Evolutionary conservation across 2,797 vertebrate species (phyloP), one percentile per base, ranked within the genome.

Genomic region (Alfaro cultratus): DNA sequence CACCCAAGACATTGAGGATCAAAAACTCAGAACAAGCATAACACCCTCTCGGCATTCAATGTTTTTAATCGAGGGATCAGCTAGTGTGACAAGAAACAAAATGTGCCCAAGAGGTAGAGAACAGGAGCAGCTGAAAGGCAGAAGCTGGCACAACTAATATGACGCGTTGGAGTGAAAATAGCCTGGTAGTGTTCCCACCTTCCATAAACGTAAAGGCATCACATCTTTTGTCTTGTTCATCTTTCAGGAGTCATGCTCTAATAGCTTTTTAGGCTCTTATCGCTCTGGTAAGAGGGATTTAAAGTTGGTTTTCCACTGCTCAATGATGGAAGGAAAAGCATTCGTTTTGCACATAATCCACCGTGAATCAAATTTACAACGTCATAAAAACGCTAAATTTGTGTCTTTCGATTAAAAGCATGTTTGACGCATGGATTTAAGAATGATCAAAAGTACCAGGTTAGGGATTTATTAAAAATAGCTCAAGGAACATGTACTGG

Each of bases 21-120:
- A 89, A 83, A 88, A 89, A 87, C 88, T 86, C 86, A 85, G 90
- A 91, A 93, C 87, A 84, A 78, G 88, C 86, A 92, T 93, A 88
- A 92, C 87, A 91, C 81, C 84, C 87, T 89, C 89, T 89, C 89
- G 86, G 87, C 85, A 86, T 92, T 92, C 88, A 91, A 73, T 92
- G 90, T 93, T 93, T 93, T 93, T 90, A 93, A 91, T 93, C 87
- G 88, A 87, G 78, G 92, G 90, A 91, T 94, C 93, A 92, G 91
- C 85, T 90, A 83, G 85, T 90, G 93, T 90, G 90, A 91, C 91
- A 89, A 86, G 86, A 90, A 92, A 91, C 80, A 92, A 93, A 94
- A 93, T 91, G 87, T 91, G 84, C 81, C 88, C 89, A 89, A 91
- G 89, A 94, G 88, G 80, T 78, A 92, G 89, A 87, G 85, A 15